Evolutionary conservation across 2,888 invertebrate species (phyloP), one percentile per base, ranked within the genome.

Genomic region (Pollenia labialis): DNA sequence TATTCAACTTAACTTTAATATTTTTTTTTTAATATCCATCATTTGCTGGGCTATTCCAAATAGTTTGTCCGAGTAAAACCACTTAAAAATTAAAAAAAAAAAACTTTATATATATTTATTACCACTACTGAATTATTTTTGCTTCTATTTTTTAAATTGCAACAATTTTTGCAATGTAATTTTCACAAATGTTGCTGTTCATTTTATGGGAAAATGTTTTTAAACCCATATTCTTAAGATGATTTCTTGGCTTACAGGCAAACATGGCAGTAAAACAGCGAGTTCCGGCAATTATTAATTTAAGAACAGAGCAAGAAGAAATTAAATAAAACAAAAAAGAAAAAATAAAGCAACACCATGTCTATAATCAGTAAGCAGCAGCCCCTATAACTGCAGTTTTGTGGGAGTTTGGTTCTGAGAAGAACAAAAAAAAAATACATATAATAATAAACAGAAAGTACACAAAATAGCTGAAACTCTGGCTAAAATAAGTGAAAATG

Each of bases 241-340:
- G 72, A 66, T 84, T 77, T 79, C 42, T 84, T 72, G 72, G 83
- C 72, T 72, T 81, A 58, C 66, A 68, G 56, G 71, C 87, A 84
- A 68, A 77, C 68, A 58, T 64, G 79, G 52, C 66, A 56, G 75
- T 77, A 72, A 88, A 88, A 85, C 81, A 85, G 77, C 54, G 11
- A 77, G 81, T 85, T 85, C 88, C 85, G 88, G 88, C 84, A 84
- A 88, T 88, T 88, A 85, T 85, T 84, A 79, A 84, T 77, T 84
- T 72, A 77, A 79, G 14, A 71, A 62, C 16, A 82, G 44, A 50
- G 44, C 56, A 40, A 66, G 32, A 58, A 46, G 40, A 50, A 64
- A 54, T 14, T 12, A 23, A 52, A 32, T 23, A 50, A 50, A 74
- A 14, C 23, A 46, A 16, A 46, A 48, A 46, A 64, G 12, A 8